Conservation (phyloP, 2,888 invertebrate genomes). For the Sycophila texana region DNA sequence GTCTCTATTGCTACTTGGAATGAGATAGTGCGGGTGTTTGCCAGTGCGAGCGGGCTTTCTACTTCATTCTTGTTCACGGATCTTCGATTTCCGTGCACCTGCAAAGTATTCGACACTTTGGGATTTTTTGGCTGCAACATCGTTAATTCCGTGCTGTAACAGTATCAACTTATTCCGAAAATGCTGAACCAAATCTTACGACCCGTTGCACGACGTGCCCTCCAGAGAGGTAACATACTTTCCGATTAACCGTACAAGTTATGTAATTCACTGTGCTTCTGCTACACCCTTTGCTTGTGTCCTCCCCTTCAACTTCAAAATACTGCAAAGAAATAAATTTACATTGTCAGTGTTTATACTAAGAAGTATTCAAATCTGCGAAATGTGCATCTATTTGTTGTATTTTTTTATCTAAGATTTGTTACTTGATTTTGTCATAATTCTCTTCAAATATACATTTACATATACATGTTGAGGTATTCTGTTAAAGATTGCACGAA, state of each 20-base stretch:
- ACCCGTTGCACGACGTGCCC: conserved; percentile 30
- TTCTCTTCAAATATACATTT: too few species aligned
- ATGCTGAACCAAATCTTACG: conserved; percentile 51
- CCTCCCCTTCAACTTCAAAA: too few species aligned
- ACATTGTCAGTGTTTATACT: too few species aligned
- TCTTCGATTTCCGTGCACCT: conserved; percentile 3
- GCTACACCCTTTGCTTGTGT: not conserved
- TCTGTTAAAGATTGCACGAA: too few species aligned
- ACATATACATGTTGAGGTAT: too few species aligned
- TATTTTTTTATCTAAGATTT: too few species aligned
- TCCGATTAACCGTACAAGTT: conserved; percentile 13
- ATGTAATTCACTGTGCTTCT: conserved; percentile 40
- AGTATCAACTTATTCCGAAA: conserved; percentile 31
- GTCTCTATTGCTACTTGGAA: not conserved
- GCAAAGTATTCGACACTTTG: conserved; percentile 28
- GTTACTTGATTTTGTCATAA: too few species aligned
- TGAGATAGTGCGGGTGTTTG: too few species aligned
- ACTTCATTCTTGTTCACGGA: not conserved
- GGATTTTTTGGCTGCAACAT: not conserved
- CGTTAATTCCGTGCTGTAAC: not conserved
- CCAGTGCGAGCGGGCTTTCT: too few species aligned
- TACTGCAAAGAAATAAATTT: too few species aligned
- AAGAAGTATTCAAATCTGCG: too few species aligned
- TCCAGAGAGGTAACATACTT: conserved; percentile 39
- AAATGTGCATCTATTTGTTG: too few species aligned